These are phyloP conservation scores for Drosophila peninsularis DNA, from an alignment of 2,888 invertebrate species.

Conservation along the genomic window DNA sequence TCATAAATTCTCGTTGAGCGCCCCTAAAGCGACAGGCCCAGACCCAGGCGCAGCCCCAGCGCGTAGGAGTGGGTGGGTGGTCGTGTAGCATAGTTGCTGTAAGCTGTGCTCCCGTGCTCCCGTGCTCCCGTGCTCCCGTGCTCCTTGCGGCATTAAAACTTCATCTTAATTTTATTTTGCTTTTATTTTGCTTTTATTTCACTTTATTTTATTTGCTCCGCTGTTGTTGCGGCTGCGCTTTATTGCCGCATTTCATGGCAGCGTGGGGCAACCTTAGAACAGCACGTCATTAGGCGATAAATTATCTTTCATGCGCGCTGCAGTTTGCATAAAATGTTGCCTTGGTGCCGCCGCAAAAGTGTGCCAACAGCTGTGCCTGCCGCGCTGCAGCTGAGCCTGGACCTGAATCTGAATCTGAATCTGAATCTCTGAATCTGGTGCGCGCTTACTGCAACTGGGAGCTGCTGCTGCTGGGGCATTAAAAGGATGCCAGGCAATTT, in stretches of 20 bases:
- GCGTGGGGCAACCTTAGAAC: slow-evolving; percentile 68
- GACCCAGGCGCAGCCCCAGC: no score
- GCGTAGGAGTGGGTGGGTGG: slow-evolving; percentile 3
- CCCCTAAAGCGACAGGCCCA: slow-evolving; percentile 76
- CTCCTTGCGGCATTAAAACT: slow-evolving; percentile 67
- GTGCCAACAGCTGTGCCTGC: slow-evolving; percentile 69
- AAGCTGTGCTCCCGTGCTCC: slow-evolving; percentile 27
- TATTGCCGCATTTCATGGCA: slow-evolving; percentile 71
- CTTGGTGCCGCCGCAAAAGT: slow-evolving; percentile 57
- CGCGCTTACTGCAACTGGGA: slow-evolving; percentile 24
- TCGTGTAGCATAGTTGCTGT: slow-evolving; percentile 45
- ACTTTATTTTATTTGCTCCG: background rate
- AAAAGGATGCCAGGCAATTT: slow-evolving; percentile 79
- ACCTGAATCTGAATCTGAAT: slow-evolving; percentile 26
- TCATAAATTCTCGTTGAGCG: slow-evolving; percentile 80
- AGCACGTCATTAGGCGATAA: slow-evolving; percentile 80
- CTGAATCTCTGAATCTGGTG: slow-evolving; percentile 48
- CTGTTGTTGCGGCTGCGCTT: slow-evolving; percentile 45
- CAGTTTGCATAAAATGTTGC: slow-evolving; percentile 74
- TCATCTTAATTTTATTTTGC: slow-evolving; percentile 66
- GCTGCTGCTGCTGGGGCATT: slow-evolving; percentile 42
- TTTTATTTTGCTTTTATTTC: slow-evolving; percentile 26
- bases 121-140: slow-evolving; percentile 29
- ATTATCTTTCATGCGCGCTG: slow-evolving; percentile 69
- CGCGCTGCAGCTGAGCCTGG: slow-evolving; percentile 30